Conservation (phyloP, 2,888 invertebrate species). For the Philereme vetulata region DNA sequence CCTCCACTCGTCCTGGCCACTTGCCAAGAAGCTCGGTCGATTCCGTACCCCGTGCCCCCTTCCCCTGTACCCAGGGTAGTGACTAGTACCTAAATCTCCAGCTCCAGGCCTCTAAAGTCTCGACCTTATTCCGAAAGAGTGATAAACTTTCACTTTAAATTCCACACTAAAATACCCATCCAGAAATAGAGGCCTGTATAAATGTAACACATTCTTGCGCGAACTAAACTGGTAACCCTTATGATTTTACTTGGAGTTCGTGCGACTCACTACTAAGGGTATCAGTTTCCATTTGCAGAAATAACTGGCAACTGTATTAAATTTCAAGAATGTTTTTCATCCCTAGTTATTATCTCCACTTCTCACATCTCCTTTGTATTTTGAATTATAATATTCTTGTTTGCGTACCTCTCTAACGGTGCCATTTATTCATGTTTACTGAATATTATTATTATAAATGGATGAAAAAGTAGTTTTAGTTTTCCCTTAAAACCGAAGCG, state of each 20-base stretch:
- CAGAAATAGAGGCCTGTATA: conserved; percentile 11
- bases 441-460: too few relatives aligned
- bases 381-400: too few relatives aligned
- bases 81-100: conserved; percentile 10
- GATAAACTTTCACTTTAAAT: conserved; percentile 33
- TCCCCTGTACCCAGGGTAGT: conserved; percentile 27
- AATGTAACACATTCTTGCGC: conserved; percentile 6
- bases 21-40: conserved; percentile 70
- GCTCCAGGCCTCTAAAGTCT: conserved; percentile 20
- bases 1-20: conserved; percentile 56
- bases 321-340: too few relatives aligned
- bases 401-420: too few relatives aligned
- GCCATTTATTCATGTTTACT: too few relatives aligned
- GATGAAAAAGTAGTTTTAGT: too few relatives aligned
- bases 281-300: background rate
- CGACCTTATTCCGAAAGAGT: conserved; percentile 42
- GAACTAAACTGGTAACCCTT: conserved; percentile 15
- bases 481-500: too few relatives aligned
- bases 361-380: too few relatives aligned
- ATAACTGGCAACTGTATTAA: background rate
- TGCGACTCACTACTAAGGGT: background rate
- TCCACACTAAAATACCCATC: conserved; percentile 27
- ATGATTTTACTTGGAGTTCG: conserved; percentile 2
- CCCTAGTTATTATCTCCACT: too few relatives aligned
- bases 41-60: conserved; percentile 43